Conservation (phyloP, 2,888 invertebrate species). For the Sminthurinus aureus region DNA sequence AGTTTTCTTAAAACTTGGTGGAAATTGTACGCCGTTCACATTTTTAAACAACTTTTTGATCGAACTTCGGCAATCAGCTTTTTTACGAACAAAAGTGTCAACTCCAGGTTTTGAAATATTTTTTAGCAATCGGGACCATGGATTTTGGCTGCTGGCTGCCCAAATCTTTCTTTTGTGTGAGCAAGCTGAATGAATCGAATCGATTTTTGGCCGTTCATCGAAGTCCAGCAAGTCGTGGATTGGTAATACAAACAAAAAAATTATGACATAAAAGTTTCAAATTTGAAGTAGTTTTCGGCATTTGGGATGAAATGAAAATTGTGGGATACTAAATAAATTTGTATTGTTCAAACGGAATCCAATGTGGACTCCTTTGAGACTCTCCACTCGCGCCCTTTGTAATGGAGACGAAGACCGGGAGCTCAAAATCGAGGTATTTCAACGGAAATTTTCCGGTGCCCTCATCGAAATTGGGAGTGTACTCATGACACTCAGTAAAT, state of each 20-base stretch:
- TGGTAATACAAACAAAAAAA: too few relatives aligned
- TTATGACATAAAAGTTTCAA: too few relatives aligned
- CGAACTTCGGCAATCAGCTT: too few relatives aligned
- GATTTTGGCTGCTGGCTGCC: slow-evolving; percentile 51
- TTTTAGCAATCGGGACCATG: slow-evolving; percentile 9
- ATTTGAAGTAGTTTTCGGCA: too few relatives aligned
- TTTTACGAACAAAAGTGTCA: too few relatives aligned
- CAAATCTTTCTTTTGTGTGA: slow-evolving; percentile 59
- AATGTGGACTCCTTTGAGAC: slow-evolving; percentile 51
- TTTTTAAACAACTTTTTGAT: too few relatives aligned
- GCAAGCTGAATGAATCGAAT: slow-evolving; percentile 63
- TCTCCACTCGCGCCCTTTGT: slow-evolving; percentile 66
- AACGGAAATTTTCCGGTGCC: slow-evolving; percentile 64
- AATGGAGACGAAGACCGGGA: slow-evolving; percentile 67
- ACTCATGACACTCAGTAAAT: slow-evolving; percentile 64
- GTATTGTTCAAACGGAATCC: slow-evolving; percentile 63
- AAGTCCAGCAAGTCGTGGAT: slow-evolving; percentile 66
- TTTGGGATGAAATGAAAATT: too few relatives aligned
- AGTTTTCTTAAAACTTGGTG: slow-evolving; percentile 43
- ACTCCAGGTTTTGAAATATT: too few relatives aligned
- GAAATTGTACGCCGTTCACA: neutral
- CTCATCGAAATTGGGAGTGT: slow-evolving; percentile 65
- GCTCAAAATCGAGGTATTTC: slow-evolving; percentile 66
- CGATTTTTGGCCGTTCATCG: slow-evolving; percentile 66
- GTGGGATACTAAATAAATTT: too few relatives aligned